Evolutionary conservation across 2,113 vertebrate species (phyloP).

Genomic region (rat (Rattus norvegicus)): GRCr8 NC_086019.1:165904001-165904500

Average conservation of each 20-base stretch:
- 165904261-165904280: neutral
- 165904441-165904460: neutral
- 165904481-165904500: neutral
- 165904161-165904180: neutral
- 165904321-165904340: neutral
- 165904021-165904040: neutral
- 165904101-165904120: neutral
- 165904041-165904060: neutral
- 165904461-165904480: neutral
- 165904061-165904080: neutral
- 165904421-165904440: too few relatives aligned
- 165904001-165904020: neutral
- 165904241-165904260: neutral
- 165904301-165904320: neutral
- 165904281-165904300: neutral
- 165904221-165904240: neutral
- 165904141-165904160: neutral
- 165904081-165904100: neutral
- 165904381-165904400: neutral
- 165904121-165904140: neutral
- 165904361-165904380: neutral
- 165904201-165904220: neutral
- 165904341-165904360: neutral
- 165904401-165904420: neutral
- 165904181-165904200: neutral